Evolutionary conservation across 2,797 vertebrate genomes (phyloP).

Genomic region (Tapera naevia): DNA sequence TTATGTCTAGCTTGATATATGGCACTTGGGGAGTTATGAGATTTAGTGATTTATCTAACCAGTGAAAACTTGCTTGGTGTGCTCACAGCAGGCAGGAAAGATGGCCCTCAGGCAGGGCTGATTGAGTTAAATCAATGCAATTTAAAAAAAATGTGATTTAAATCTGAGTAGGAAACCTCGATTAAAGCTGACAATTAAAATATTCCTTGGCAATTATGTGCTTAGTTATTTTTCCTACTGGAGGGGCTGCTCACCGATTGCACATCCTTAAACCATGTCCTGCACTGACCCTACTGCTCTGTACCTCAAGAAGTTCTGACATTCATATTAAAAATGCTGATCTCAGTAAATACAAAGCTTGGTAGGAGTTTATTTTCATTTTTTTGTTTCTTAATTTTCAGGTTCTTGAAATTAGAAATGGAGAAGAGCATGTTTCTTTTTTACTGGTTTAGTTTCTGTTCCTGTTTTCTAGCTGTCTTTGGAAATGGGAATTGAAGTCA

Average conservation of each 20-base stretch:
- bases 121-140: constrained; percentile 36
- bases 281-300: neutral
- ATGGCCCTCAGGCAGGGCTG: constrained; percentile 49
- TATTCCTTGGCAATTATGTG: neutral
- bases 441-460: constrained; percentile 38
- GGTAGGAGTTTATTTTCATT: neutral
- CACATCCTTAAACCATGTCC: neutral
- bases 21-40: neutral
- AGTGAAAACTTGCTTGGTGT: constrained; percentile 50
- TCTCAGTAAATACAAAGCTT: neutral
- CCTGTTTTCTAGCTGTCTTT: constrained; percentile 26
- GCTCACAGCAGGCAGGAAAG: neutral
- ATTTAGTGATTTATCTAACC: constrained; percentile 27
- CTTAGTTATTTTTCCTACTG: neutral
- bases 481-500: constrained; percentile 31
- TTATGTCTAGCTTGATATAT: neutral
- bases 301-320: neutral
- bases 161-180: neutral
- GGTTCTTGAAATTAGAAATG: neutral
- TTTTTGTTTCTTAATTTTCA: neutral
- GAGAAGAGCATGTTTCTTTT: constrained; percentile 20
- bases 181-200: constrained; percentile 51
- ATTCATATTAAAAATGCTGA: neutral
- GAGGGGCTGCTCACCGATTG: neutral
- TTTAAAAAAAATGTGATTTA: neutral